Evolutionary conservation across 2,888 invertebrate genomes (phyloP).

Genomic region (Flabesymbios commensalis): DNA sequence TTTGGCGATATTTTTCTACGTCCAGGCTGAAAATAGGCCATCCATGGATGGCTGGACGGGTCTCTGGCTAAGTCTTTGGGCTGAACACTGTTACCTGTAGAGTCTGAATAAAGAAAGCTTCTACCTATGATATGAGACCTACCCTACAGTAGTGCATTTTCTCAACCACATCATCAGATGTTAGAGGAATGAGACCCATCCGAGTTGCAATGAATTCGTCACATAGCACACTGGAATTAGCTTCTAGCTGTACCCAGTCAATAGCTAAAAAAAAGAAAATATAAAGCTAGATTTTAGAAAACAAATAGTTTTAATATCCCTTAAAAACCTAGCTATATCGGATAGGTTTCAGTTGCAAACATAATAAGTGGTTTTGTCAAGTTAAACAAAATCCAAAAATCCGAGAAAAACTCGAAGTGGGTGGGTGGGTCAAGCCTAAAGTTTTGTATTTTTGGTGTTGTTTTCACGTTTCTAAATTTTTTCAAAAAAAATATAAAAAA

Average conservation of each 20-base stretch:
- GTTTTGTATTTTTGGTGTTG: too few species aligned
- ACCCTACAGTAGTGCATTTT: constrained; percentile 87
- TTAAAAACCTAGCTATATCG: neutral
- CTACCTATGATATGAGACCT: constrained; percentile 36
- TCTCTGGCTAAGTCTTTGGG: neutral
- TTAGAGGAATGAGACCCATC: constrained; percentile 88
- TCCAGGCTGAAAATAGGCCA: too few species aligned
- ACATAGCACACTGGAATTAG: constrained; percentile 96
- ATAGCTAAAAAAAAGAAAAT: constrained; percentile 71
- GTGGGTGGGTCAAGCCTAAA: too few species aligned
- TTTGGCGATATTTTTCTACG: too few species aligned
- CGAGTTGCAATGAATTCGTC: constrained; percentile 98
- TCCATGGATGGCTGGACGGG: too few species aligned
- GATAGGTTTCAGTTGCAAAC: neutral
- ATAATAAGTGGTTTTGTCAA: neutral
- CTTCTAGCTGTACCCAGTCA: constrained; percentile 98
- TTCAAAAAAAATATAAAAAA: too few species aligned
- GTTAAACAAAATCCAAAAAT: too few species aligned
- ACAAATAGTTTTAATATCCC: neutral
- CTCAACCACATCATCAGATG: constrained; percentile 95
- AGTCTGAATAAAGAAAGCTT: too few species aligned
- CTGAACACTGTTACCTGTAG: neutral
- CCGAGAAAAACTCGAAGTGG: too few species aligned
- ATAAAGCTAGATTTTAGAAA: neutral
- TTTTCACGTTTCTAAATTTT: too few species aligned